phyloP scores from a whole-genome alignment of 2,797 vertebrate species.

The Pantherophis alleghaniensis region DNA sequence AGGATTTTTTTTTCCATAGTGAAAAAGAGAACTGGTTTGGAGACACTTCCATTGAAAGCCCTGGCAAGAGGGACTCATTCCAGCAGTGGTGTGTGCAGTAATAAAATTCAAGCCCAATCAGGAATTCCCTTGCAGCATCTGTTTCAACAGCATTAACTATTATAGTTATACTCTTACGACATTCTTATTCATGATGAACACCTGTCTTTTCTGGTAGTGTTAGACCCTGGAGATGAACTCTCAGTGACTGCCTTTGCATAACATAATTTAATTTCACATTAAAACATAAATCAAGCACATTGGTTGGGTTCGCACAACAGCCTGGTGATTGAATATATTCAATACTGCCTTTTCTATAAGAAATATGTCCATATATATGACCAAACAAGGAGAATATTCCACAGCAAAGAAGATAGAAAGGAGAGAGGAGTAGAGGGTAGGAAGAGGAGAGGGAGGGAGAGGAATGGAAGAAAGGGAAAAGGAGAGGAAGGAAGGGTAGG shows the following conservation, averaged over 20 bases:
- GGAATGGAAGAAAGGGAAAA: no score
- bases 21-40: background rate
- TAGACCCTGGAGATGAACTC: background rate
- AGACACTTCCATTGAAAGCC: background rate
- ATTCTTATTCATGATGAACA: background rate
- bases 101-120: background rate
- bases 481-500: no score
- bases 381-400: no score
- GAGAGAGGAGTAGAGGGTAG: no score
- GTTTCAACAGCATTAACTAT: background rate
- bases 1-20: background rate
- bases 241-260: background rate
- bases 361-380: background rate
- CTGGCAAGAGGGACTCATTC: background rate
- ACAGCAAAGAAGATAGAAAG: no score
- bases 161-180: background rate
- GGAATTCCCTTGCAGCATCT: background rate
- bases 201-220: background rate
- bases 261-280: background rate
- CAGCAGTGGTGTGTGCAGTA: background rate
- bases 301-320: background rate
- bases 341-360: background rate
- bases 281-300: background rate
- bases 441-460: no score
- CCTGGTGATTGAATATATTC: background rate